Evolutionary conservation across 1,140 invertebrate genomes (phyloP).

Genomic region (Drosophila gunungcola): DNA sequence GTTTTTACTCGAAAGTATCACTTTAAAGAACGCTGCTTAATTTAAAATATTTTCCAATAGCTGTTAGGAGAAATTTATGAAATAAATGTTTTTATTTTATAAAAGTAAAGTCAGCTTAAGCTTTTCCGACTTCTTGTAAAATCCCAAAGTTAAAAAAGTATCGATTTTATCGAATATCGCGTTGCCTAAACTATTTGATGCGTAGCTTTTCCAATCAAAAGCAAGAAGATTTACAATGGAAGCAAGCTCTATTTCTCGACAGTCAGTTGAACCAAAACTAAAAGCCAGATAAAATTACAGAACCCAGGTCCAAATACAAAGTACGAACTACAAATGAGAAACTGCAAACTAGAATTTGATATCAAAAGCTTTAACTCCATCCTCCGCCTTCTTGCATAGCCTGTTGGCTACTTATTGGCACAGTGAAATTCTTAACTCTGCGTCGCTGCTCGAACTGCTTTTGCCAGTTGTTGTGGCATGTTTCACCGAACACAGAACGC

Average conservation of each 20-base stretch:
- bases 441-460: conserved; percentile 18
- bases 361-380: conserved; percentile 52
- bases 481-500: conserved; percentile 51
- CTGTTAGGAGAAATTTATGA: too few species aligned
- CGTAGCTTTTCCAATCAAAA: background rate
- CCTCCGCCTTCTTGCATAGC: conserved; percentile 9
- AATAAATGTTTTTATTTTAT: too few species aligned
- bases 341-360: conserved; percentile 43
- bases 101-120: background rate
- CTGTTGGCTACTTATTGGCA: conserved; percentile 52
- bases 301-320: conserved; percentile 17
- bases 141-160: background rate
- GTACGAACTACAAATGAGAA: conserved; percentile 28
- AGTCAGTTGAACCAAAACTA: conserved; percentile 28
- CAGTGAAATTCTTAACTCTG: conserved; percentile 40
- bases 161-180: background rate
- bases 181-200: background rate
- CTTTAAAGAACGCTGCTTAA: too few species aligned
- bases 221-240: background rate
- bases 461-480: conserved; percentile 54
- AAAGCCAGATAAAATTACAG: conserved; percentile 30
- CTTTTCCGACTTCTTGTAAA: background rate
- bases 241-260: conserved; percentile 4
- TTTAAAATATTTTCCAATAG: too few species aligned
- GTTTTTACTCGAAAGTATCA: too few species aligned